phyloP scores from a whole-genome alignment of 2,113 vertebrate species.

The Bos javanicus region DNA sequence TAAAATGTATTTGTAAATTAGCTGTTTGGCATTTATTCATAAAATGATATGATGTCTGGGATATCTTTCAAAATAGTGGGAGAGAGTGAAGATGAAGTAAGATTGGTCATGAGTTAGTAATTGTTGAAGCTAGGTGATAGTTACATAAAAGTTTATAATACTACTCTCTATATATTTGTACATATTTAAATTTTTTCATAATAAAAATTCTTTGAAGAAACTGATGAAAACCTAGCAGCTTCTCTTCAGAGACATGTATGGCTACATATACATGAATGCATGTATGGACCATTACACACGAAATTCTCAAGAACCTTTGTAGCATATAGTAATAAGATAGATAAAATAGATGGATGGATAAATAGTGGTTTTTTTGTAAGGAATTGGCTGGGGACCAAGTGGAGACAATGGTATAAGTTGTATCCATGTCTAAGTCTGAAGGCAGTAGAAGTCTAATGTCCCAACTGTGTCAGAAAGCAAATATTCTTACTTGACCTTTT shows the following conservation, averaged over 20 bases:
- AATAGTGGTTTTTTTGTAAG: not conserved
- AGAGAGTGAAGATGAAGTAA: not conserved
- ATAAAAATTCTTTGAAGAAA: not conserved
- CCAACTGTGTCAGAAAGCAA: not conserved
- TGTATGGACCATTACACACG: not conserved
- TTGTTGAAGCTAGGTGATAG: not conserved
- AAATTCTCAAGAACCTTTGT: not conserved
- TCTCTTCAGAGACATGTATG: not conserved
- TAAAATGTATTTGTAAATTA: conserved; percentile 44
- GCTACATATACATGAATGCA: not conserved
- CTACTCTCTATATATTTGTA: not conserved
- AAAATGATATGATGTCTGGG: not conserved
- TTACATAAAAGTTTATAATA: not conserved
- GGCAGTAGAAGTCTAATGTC: not conserved
- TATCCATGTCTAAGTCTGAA: not conserved
- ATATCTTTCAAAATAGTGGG: conserved; percentile 41
- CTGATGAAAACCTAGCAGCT: not conserved
- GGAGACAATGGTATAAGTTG: not conserved
- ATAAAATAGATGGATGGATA: not conserved
- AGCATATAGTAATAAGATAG: not conserved
- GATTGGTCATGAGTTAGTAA: not conserved
- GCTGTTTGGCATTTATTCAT: conserved; percentile 12
- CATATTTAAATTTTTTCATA: not conserved
- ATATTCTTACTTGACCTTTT: not conserved
- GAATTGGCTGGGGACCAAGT: not conserved